Evolutionary conservation across 2,797 vertebrate genomes (phyloP).

Genomic region (Sebastes trivittatus): DNA sequence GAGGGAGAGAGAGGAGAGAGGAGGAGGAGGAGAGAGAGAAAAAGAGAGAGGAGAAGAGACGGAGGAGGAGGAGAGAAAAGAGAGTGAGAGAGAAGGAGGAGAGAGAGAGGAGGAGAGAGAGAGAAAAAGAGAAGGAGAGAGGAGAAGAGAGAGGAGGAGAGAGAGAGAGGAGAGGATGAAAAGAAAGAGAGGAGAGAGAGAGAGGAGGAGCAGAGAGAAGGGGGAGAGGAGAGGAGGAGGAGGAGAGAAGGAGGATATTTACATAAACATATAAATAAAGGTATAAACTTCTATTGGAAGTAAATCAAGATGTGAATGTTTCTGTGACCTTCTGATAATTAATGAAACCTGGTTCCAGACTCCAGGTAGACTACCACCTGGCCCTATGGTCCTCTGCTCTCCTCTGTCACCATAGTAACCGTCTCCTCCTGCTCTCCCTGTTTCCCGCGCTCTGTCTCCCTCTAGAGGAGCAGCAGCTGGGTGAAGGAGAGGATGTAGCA

Average conservation of each 20-base stretch:
- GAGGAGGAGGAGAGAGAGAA: rapidly evolving
- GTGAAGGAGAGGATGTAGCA: background rate
- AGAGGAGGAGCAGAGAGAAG: rapidly evolving
- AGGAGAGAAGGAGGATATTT: too few relatives aligned
- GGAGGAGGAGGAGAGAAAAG: rapidly evolving
- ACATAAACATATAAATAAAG: too few relatives aligned
- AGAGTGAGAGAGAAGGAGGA: rapidly evolving
- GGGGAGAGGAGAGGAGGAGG: too few relatives aligned
- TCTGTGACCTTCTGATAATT: too few relatives aligned
- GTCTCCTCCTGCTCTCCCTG: too few relatives aligned
- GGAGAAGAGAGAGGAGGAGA: rapidly evolving
- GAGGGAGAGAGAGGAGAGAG: rapidly evolving
- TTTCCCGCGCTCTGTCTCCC: background rate
- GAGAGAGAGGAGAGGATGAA: rapidly evolving
- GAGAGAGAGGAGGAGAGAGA: rapidly evolving
- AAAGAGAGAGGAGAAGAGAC: rapidly evolving
- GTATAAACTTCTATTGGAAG: too few relatives aligned
- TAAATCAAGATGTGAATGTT: too few relatives aligned
- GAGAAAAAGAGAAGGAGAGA: rapidly evolving
- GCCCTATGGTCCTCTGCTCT: too few relatives aligned
- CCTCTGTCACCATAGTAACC: too few relatives aligned
- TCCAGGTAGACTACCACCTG: too few relatives aligned
- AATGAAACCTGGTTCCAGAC: too few relatives aligned
- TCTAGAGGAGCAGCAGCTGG: background rate
- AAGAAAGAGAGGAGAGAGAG: rapidly evolving